Evolutionary conservation across 2,797 vertebrate species (phyloP).

Genomic region (Dallia pectoralis): DNA sequence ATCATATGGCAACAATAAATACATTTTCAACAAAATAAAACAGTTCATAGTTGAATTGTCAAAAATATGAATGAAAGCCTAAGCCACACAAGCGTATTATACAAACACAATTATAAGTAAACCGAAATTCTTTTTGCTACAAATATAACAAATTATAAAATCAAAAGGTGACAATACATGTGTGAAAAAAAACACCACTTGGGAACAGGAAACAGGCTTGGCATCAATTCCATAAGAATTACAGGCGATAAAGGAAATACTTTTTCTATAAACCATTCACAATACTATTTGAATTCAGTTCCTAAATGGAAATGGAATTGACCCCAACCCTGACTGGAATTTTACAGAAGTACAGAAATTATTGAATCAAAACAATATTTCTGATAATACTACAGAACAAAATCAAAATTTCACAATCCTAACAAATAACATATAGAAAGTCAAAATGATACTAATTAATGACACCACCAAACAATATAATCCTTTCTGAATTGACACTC

Average conservation of each 20-base stretch:
- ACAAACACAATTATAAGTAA: background rate
- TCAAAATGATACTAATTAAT: background rate
- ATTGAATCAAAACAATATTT: slow-evolving; percentile 25
- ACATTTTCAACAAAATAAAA: slow-evolving; percentile 59
- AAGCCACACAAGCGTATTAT: background rate
- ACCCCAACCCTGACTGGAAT: background rate
- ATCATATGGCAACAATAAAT: slow-evolving; percentile 15
- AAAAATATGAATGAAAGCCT: background rate
- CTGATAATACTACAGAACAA: slow-evolving; percentile 31
- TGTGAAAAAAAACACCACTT: background rate
- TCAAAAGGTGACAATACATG: background rate
- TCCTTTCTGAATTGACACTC: slow-evolving; percentile 4
- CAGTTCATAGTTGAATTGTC: slow-evolving; percentile 2
- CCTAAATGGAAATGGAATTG: too few relatives aligned
- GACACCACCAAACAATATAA: background rate
- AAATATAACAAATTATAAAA: background rate
- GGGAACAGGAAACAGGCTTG: too few relatives aligned
- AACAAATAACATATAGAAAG: slow-evolving; percentile 8
- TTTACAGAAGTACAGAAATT: slow-evolving; percentile 38
- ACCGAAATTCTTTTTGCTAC: slow-evolving; percentile 13
- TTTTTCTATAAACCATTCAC: background rate
- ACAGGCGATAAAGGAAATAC: too few relatives aligned
- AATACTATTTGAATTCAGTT: too few relatives aligned
- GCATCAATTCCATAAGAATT: too few relatives aligned
- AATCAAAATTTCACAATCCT: slow-evolving; percentile 9